phyloP scores from a whole-genome alignment of 53 echinoderm and acorn worm species.

The Holothuria leucospilota region DNA sequence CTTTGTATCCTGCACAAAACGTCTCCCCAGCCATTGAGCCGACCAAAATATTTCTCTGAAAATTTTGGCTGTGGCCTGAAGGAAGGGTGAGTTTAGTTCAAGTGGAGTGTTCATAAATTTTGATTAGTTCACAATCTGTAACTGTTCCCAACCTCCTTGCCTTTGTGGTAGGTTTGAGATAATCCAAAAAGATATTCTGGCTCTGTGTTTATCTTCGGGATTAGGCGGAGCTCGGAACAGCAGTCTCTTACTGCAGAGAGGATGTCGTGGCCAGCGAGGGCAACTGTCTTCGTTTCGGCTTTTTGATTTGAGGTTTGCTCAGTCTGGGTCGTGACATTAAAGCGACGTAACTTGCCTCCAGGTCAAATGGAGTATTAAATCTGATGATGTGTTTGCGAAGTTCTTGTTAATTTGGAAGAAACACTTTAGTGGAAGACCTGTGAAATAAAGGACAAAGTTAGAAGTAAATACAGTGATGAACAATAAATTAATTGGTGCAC shows the following conservation, averaged over 20 bases:
- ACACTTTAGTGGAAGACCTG: no score
- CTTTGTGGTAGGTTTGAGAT: constrained; percentile 19
- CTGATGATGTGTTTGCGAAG: no score
- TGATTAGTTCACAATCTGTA: constrained; percentile 16
- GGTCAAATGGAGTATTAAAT: no score
- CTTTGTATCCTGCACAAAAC: not conserved
- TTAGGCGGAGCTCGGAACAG: not conserved
- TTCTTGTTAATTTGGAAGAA: no score
- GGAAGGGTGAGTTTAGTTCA: no score
- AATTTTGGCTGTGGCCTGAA: no score
- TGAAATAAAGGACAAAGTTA: no score
- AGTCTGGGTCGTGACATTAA: no score
- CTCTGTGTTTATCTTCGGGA: constrained; percentile 23
- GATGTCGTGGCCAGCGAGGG: not conserved
- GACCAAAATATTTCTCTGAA: constrained; percentile 6
- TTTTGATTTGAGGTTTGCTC: constrained; percentile 24
- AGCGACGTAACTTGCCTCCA: no score
- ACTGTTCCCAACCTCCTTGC: constrained; percentile 27
- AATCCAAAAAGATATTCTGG: not conserved
- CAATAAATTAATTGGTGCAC: no score
- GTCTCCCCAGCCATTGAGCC: constrained; percentile 21
- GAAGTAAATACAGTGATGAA: no score
- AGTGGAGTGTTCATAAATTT: no score
- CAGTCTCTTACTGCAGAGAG: not conserved
- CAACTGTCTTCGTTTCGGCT: constrained; percentile 5